Evolutionary conservation across 1,140 invertebrate species (phyloP), one percentile per base, ranked within the genome.

Genomic region (Nomia melanderi): DNA sequence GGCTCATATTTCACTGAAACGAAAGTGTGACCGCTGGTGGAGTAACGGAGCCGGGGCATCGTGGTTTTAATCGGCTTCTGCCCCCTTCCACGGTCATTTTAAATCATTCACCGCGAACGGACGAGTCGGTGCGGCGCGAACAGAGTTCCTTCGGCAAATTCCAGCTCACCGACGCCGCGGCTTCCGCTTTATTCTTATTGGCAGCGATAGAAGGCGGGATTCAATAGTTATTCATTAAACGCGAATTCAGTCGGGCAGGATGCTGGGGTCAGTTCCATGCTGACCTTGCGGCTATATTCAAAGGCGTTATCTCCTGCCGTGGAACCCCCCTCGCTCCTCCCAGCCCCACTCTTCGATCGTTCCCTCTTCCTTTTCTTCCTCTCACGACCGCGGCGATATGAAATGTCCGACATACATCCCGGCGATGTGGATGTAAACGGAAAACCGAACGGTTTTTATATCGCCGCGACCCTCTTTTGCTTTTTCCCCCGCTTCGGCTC

Each of bases 181-280:
- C 86, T 72, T 82, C 86, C 65, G 39, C 87, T 88, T 88, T 88
- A 83, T 78, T 90, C 81, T 90, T 90, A 88, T 90, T 91, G 86
- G 79, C 83, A 77, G 87, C 82, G 86, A 90, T 88, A 91, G 78
- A 88, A n/a, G 87, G 88, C 88, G 90, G 86, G 87, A 92, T 91
- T 91, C 89, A 92, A 91, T 92, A 91, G 89, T 90, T 90, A 92
- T 91, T 91, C 90, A 91, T 91, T 91, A 92, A 89, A 88, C 85
- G 87, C 88, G 88, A 89, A 90, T 91, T 89, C 86, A 88, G 87
- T 79, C 86, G 81, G 83, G 84, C 89, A 91, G 90, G 90, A 91
- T 90, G 87, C 87, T 80, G 83, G 89, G 90, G 91, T 91, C 90
- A 91, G 84, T 86, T 87, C 74, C 85, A 81, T 77, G 65, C 82